Evolutionary conservation across 2,797 vertebrate genomes (phyloP), one percentile per base, ranked within the genome.

Genomic region (Muraenolepis orangiensis): DNA sequence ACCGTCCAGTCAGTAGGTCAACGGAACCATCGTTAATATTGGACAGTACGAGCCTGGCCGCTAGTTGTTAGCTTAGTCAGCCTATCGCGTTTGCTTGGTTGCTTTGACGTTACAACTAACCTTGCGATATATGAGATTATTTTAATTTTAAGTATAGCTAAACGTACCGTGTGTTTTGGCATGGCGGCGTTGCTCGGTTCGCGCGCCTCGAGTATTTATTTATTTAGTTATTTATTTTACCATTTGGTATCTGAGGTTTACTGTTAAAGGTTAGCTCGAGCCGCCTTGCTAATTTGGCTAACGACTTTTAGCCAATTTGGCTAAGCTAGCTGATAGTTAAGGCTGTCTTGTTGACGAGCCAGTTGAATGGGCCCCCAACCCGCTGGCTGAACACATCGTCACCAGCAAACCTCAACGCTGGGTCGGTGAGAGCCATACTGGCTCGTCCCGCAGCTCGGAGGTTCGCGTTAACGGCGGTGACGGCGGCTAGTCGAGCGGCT

Each of bases 331-430:
- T 90, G 89, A 84, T 89, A 83, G 89, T 90, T 88, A 88, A 87
- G 87, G 84, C 23, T 91, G 87, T 90, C 89, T 92, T 91, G 90
- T 92, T 91, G 91, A 90, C 89, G 89, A 85, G 87, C 81, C 90
- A 90, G 88, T 87, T 86, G 89, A 88, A 90, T 80, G 88, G 91
- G 89, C 89, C 86, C 81, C 79, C 86, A 87, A 87, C 89, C 89
- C 88, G 87, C 88, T 91, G 90, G 87, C 89, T 91, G 86, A 79
- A 82, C 85, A 87, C 85, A 87, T 88, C 91, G 90, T 91, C 91
- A 92, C 88, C 80, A 87, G 88, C 90, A 86, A 91, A 80, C 86
- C 83, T 85, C 82, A 83, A 83, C 81, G 81, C 23, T 81, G 87
- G 88, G 79, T 85, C 87, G 88, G 87, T 84, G 88, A 89, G 85